Base-by-base conservation (phyloP, 2,888 invertebrate genomes). In the Aradus depressus region DNA sequence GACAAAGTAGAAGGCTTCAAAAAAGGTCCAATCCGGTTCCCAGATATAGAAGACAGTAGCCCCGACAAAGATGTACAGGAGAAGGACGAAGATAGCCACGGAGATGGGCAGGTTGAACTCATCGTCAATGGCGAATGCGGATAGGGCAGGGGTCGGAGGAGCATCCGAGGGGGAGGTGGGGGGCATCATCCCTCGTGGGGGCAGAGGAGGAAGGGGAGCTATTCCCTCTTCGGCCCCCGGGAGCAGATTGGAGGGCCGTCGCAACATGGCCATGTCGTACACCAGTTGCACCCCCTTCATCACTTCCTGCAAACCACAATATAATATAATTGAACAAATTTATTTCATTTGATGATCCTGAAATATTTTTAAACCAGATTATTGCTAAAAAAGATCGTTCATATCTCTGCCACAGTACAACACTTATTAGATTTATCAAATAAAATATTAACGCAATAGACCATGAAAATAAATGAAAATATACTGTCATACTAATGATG, bases 1-100 rank as follows among this genome's bases (percentile, higher is more conserved):
- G 3, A 96, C 89, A 66, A 96, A 97, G 68, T 97, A 97, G 66
- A 97, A 91, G 0, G 95, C 82, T 53, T 90, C 87, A 62, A 93
- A 84, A 67, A 90, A 87, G n/a, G 76, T 75, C 96, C 96, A 97
- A 0, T 75, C 71, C 67, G 87, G 88, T 67, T 87, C 88, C 76
- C 81, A 80, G 14, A 78, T 64, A 28, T 76, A 79, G 63, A 86
- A 95, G 1, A 85, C 77, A 1, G 80, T 72, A 0, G 90, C 89
- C 0, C 96, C 96, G 14, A 86, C 68, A 53, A 92, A 76, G 38
- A 96, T 90, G 68, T 97, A 97, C 1, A 80, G 67, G 0, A 93
- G 68, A 14, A 95, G 72, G 51, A 96, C 80, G 34, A 80, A 67
- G 2, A 93, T 80, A 0, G 95, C 95, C 1, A 96, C 76, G 0